Evolutionary conservation across 2,888 invertebrate species (phyloP).

Genomic region (Caenorhabditis sp.): DNA sequence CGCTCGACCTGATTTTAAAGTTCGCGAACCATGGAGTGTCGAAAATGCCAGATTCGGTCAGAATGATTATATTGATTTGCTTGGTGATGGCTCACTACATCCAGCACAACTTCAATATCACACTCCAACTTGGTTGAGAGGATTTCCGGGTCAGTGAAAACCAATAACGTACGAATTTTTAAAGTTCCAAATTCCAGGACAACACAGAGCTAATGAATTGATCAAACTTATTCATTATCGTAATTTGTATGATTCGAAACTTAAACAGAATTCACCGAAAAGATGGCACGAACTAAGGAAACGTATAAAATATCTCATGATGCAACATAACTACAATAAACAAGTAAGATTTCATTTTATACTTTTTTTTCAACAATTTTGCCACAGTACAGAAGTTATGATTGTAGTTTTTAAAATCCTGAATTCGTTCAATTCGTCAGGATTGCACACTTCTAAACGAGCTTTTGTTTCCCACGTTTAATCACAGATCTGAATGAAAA

Average conservation of each 20-base stretch:
- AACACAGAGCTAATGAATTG: slow-evolving; percentile 72
- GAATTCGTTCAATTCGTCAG: no score
- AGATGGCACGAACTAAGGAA: slow-evolving; percentile 70
- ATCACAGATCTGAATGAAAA: background rate
- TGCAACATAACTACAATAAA: slow-evolving; percentile 70
- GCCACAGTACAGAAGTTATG: no score
- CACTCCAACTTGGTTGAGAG: slow-evolving; percentile 88
- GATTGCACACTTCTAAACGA: no score
- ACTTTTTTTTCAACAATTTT: no score
- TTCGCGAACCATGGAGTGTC: slow-evolving; percentile 50
- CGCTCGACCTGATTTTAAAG: slow-evolving; percentile 57
- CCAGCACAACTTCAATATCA: slow-evolving; percentile 85
- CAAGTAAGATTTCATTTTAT: no score
- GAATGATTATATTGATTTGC: slow-evolving; percentile 77
- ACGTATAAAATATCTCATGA: slow-evolving; percentile 68
- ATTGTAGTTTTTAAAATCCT: no score
- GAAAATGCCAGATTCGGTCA: slow-evolving; percentile 63
- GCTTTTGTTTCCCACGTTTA: no score
- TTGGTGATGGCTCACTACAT: slow-evolving; percentile 84
- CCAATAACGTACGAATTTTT: no score
- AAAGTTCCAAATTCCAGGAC: slow-evolving; percentile 78
- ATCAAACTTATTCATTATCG: slow-evolving; percentile 70
- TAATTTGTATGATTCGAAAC: slow-evolving; percentile 64
- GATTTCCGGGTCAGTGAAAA: slow-evolving; percentile 78
- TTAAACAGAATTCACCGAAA: slow-evolving; percentile 64